Percentiles rank a stretch among this genome's conserved stretches.
phyloP scores from a whole-genome alignment of 2,113 vertebrate species.

The Gymnogyps californianus region DNA sequence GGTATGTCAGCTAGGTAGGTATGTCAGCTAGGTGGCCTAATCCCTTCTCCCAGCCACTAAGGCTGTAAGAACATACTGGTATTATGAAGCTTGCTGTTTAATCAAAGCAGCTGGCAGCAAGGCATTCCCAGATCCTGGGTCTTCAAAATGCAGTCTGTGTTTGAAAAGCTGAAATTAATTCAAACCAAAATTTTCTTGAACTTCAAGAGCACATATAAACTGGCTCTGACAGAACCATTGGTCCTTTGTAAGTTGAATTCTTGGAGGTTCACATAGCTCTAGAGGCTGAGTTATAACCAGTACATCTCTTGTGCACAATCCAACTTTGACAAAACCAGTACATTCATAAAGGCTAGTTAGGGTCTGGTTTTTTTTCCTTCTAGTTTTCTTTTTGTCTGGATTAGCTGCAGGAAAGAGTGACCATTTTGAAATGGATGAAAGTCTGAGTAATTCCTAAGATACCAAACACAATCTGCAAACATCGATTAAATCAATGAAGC shows the following conservation, averaged over 20 bases:
- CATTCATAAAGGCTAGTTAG: not conserved
- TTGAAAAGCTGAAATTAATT: conserved; percentile 6
- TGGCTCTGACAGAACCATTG: not conserved
- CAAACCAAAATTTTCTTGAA: not conserved
- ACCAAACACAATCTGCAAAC: not conserved
- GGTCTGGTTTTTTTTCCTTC: not conserved
- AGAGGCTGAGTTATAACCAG: not conserved
- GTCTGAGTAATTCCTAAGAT: not conserved
- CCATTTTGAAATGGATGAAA: not conserved
- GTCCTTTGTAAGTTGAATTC: not conserved
- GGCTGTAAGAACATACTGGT: not conserved
- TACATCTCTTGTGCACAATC: not conserved
- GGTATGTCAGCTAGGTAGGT: not conserved
- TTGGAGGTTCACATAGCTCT: not conserved
- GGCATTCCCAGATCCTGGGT: not conserved
- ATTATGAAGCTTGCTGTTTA: not conserved
- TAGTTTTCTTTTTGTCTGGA: not conserved
- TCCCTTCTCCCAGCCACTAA: not conserved
- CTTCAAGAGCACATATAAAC: not conserved
- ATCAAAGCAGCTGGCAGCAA: not conserved
- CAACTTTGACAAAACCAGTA: not conserved
- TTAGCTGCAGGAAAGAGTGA: not conserved
- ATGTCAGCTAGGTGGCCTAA: not conserved
- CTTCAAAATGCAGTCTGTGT: not conserved
- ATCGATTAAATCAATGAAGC: not conserved